Conservation (phyloP, 2,797 vertebrate genomes). For the Rhincodon typus region DNA sequence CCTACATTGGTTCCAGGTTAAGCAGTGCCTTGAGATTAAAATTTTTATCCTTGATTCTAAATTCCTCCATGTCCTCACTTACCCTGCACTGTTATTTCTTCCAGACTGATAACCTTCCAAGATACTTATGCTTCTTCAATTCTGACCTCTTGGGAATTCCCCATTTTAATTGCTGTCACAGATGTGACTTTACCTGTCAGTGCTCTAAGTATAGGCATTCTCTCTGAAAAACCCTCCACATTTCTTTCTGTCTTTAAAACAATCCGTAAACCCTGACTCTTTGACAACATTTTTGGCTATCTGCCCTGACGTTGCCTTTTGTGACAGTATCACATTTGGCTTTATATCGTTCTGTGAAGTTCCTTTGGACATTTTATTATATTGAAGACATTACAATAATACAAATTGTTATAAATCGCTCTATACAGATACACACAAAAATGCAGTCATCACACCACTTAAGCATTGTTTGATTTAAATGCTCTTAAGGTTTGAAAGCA, state of each 20-base stretch:
- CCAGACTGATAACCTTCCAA: not conserved
- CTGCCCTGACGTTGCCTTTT: not conserved
- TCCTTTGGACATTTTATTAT: not conserved
- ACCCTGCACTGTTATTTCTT: not conserved
- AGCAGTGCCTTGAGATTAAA: not conserved
- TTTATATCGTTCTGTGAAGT: not conserved
- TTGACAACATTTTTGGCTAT: not conserved
- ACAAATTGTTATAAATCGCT: not conserved
- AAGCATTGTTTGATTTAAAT: not conserved
- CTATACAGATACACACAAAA: not conserved
- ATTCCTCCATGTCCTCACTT: not conserved
- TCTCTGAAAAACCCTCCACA: not conserved
- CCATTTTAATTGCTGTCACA: not conserved
- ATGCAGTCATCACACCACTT: not conserved
- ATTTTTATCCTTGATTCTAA: not conserved
- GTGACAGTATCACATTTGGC: not conserved
- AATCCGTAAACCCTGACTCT: not conserved
- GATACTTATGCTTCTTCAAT: not conserved
- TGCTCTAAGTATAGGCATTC: too few relatives aligned
- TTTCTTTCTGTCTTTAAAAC: not conserved
- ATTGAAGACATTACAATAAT: not conserved
- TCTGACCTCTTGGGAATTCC: not conserved
- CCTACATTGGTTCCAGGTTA: not conserved
- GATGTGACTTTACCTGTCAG: not conserved
- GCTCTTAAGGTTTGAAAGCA: not conserved